These are phyloP conservation scores for Stenchaetothrips biformis DNA, from an alignment of 2,888 invertebrate genomes.

Conservation along the genomic window DNA sequence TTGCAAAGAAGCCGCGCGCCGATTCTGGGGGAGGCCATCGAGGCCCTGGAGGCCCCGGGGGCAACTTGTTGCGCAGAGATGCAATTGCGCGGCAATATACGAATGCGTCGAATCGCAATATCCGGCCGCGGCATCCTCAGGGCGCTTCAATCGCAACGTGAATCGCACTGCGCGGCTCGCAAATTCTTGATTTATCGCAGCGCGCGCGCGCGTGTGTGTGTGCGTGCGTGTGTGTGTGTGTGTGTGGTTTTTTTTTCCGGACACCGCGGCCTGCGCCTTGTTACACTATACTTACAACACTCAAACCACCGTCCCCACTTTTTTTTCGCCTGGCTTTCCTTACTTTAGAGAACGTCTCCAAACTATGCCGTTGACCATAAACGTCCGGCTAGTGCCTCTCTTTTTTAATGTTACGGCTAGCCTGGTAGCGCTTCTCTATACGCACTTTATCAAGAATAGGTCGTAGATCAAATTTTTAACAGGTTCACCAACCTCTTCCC, in stretches of 20 bases:
- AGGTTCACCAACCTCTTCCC: not conserved
- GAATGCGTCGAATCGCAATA: constrained; percentile 3
- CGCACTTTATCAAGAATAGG: not conserved
- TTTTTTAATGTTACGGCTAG: not conserved
- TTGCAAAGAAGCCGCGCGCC: not conserved
- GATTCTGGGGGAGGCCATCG: not conserved
- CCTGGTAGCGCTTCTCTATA: not conserved
- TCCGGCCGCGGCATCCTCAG: not conserved
- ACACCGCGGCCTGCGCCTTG: no score
- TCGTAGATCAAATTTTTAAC: not conserved
- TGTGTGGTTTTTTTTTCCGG: not conserved
- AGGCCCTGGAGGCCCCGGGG: not conserved
- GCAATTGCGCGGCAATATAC: not conserved
- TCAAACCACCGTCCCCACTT: no score
- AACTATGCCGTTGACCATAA: no score
- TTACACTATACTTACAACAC: no score
- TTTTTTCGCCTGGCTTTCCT: no score
- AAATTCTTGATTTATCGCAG: not conserved
- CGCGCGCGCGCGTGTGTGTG: not conserved
- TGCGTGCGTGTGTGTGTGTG: not conserved
- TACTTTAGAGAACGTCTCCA: no score
- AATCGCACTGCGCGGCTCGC: no score
- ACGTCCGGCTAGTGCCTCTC: not conserved
- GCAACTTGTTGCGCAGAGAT: not conserved
- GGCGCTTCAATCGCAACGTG: not conserved